phyloP scores from a whole-genome alignment of 2,888 invertebrate species.

The Ophraella communa region DNA sequence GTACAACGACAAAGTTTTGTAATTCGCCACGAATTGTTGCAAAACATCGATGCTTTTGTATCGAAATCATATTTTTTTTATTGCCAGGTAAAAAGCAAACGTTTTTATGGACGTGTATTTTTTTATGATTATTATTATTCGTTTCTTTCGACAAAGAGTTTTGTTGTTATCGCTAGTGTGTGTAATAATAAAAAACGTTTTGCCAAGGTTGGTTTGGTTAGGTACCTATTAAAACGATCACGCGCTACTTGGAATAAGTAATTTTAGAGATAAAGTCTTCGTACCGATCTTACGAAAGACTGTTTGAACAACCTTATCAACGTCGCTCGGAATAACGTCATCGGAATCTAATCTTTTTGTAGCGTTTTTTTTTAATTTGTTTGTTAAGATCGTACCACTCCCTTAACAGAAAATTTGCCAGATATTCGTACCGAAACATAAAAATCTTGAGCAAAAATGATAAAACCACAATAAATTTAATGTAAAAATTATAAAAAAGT shows the following conservation, averaged over 20 bases:
- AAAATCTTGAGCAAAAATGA: too few relatives aligned
- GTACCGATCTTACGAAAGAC: conserved; percentile 2
- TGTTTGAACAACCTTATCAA: conserved; percentile 9
- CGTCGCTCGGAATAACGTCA: too few relatives aligned
- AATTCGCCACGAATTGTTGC: conserved; percentile 30
- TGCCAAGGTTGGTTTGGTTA: background rate
- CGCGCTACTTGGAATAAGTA: background rate
- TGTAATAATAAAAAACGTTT: conserved; percentile 14
- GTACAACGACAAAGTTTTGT: conserved; percentile 26
- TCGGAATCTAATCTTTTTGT: too few relatives aligned
- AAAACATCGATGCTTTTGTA: conserved; percentile 28
- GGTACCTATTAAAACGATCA: too few relatives aligned
- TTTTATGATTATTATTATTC: conserved; percentile 22
- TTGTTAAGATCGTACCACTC: too few relatives aligned
- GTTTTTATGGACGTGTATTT: too few relatives aligned
- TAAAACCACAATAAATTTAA: too few relatives aligned
- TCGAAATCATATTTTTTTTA: conserved; percentile 27
- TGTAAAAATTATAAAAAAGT: too few relatives aligned
- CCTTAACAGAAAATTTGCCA: too few relatives aligned
- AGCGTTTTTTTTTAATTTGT: too few relatives aligned
- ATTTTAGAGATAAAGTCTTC: conserved; percentile 9
- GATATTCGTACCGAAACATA: too few relatives aligned
- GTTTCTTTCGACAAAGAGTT: conserved; percentile 24
- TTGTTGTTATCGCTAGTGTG: conserved; percentile 22
- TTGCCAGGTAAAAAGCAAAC: conserved; percentile 22